phyloP scores from a whole-genome alignment of 2,888 invertebrate species.

The Sminthurinus aureus region DNA sequence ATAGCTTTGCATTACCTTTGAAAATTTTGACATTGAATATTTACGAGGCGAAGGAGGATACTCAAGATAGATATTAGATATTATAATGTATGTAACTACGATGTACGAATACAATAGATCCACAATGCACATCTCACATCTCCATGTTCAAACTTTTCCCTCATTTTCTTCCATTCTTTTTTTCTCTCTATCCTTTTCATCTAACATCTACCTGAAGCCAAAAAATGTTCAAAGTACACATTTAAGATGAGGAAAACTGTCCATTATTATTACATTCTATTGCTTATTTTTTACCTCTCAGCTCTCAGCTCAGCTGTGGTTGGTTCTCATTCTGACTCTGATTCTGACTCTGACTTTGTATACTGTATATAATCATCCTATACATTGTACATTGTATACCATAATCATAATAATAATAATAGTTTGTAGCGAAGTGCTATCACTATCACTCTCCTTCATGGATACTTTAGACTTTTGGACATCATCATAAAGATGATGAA shows the following conservation, averaged over 20 bases:
- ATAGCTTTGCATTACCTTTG: conserved; percentile 41
- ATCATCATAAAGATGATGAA: conserved; percentile 21
- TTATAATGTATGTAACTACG: background rate
- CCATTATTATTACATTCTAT: conserved; percentile 42
- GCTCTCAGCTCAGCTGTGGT: conserved; percentile 1
- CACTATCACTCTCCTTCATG: background rate
- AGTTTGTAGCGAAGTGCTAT: background rate
- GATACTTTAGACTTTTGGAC: conserved; percentile 3
- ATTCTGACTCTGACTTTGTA: background rate
- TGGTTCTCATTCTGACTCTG: background rate
- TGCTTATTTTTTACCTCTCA: conserved; percentile 36
- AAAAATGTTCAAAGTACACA: conserved; percentile 15
- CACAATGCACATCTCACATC: too few relatives aligned
- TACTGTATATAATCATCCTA: background rate
- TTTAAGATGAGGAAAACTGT: conserved; percentile 34
- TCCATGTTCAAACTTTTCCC: background rate
- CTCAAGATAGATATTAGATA: background rate
- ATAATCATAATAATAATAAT: background rate
- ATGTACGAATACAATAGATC: background rate
- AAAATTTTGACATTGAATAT: conserved; percentile 47
- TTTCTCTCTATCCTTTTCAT: background rate
- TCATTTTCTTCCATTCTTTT: background rate
- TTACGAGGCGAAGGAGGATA: conserved; percentile 43
- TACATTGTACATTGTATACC: background rate
- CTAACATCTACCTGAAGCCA: conserved; percentile 1